Evolutionary conservation across 2,113 vertebrate genomes (phyloP).

Genomic region (Phrynocephalus versicolor): DNA sequence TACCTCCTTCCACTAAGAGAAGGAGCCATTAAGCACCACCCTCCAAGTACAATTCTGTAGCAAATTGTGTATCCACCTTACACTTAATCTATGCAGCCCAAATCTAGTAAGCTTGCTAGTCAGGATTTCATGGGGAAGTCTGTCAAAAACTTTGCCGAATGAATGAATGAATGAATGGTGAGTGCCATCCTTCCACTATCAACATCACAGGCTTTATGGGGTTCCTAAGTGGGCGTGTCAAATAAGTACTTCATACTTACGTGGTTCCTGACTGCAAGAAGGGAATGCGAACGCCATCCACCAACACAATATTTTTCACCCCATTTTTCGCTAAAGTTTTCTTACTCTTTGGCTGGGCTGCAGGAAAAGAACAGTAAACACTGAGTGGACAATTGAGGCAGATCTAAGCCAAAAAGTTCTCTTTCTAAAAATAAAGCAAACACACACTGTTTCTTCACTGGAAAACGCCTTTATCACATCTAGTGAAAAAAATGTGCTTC

Average conservation of each 20-base stretch:
- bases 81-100: too few species aligned
- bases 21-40: too few species aligned
- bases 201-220: not conserved
- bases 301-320: conserved; percentile 90
- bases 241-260: conserved; percentile 75
- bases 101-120: too few species aligned
- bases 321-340: conserved; percentile 86
- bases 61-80: too few species aligned
- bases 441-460: not conserved
- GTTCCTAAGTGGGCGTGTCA: not conserved
- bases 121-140: too few species aligned
- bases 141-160: too few species aligned
- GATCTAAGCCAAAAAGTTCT: accelerated
- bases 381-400: not conserved
- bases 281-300: conserved; percentile 93
- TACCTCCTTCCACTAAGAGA: too few species aligned
- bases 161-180: not conserved
- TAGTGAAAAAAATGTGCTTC: not conserved
- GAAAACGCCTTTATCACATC: accelerated
- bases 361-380: conserved; percentile 47
- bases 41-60: too few species aligned
- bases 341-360: conserved; percentile 86
- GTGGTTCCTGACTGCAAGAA: conserved; percentile 91
- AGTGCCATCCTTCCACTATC: not conserved
- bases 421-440: not conserved